A percentile compares a stretch with the other conserved stretches of the same genome.
Conservation (phyloP, 2,113 vertebrate species). For the Choloepus hoffmanni region DNA sequence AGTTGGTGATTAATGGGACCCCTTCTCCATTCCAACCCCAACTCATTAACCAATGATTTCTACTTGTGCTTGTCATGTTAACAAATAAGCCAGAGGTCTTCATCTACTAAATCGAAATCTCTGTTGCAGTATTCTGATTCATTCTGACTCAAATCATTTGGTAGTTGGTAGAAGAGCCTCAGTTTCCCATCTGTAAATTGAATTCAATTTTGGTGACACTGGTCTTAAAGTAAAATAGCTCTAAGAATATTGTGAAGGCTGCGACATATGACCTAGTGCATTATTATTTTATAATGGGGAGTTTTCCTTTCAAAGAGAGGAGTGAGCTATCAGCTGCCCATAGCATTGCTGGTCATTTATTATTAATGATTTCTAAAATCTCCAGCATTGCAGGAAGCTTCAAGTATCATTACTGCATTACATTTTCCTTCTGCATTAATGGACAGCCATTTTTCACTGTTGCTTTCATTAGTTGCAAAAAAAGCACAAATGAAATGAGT, state of each 20-base stretch:
- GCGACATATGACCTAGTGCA: not conserved
- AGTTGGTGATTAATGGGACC: slow-evolving; percentile 49
- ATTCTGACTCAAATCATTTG: not conserved
- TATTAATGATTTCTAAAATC: slow-evolving; percentile 69
- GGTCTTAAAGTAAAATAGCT: slow-evolving; percentile 35
- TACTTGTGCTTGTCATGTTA: not conserved
- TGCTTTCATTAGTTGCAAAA: slow-evolving; percentile 56
- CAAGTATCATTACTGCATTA: not conserved
- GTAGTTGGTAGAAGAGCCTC: not conserved
- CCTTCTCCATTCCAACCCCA: not conserved
- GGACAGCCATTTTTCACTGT: slow-evolving; percentile 60
- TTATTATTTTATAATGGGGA: slow-evolving; percentile 62
- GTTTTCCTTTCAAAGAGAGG: slow-evolving; percentile 41
- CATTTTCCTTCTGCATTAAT: slow-evolving; percentile 51
- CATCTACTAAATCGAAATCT: not conserved
- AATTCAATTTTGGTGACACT: not conserved
- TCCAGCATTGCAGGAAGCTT: slow-evolving; percentile 41
- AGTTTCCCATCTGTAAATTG: slow-evolving; percentile 53
- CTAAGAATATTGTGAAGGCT: slow-evolving; percentile 2
- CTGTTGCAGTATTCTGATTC: not conserved
- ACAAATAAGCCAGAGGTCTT: not conserved
- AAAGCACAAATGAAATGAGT: not conserved
- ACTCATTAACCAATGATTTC: slow-evolving; percentile 28
- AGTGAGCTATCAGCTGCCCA: not conserved
- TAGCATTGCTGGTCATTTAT: slow-evolving; percentile 46